A percentile compares a stretch with the other conserved stretches of the same genome.
These are phyloP conservation scores for Graptemys geographica DNA, from an alignment of 2,797 vertebrate genomes.

Conservation along the genomic window DNA sequence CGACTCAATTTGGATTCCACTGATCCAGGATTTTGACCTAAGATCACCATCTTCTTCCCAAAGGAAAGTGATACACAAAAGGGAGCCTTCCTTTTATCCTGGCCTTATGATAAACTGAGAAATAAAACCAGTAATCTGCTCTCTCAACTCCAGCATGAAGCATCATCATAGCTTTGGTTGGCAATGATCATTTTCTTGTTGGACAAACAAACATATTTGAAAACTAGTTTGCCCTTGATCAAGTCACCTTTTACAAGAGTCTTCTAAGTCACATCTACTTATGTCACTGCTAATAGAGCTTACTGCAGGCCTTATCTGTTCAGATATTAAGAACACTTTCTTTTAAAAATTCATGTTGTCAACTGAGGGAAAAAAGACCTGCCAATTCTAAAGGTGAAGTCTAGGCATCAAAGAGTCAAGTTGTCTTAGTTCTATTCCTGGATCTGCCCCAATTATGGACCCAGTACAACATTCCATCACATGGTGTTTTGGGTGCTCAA, in stretches of 20 bases:
- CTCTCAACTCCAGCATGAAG: neutral
- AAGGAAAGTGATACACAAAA: neutral
- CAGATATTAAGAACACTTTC: neutral
- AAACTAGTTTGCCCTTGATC: neutral
- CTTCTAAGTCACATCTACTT: neutral
- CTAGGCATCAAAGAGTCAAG: neutral
- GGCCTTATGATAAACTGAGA: neutral
- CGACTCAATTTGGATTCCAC: neutral
- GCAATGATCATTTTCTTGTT: neutral
- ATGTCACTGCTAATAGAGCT: neutral
- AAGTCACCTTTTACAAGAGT: neutral
- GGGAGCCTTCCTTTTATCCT: neutral
- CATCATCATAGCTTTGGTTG: neutral
- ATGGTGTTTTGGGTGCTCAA: neutral
- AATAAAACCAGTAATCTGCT: neutral
- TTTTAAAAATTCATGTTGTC: neutral
- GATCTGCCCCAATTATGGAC: neutral
- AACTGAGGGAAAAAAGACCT: neutral
- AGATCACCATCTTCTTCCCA: neutral
- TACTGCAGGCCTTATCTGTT: neutral
- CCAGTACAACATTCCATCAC: neutral
- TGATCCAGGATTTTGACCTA: neutral
- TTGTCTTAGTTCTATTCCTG: neutral
- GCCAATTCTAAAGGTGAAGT: neutral
- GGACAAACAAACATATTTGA: neutral